Evolutionary conservation across 2,113 vertebrate species (phyloP).

Genomic region (chimpanzee (Pan troglodytes)): NHGRI_mPanTro3-v2.1_pri NC_072416.2:11361001-11361500

Average conservation of each 20-base stretch:
- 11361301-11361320: not conserved
- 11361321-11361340: no score
- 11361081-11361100: not conserved
- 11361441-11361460: not conserved
- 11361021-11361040: not conserved
- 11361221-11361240: not conserved
- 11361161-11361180: not conserved
- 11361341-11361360: not conserved
- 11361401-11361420: no score
- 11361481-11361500: not conserved
- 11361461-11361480: not conserved
- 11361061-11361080: not conserved
- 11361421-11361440: not conserved
- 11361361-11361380: not conserved
- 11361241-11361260: rapidly evolving
- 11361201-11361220: rapidly evolving
- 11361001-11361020: not conserved
- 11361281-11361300: not conserved
- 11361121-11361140: not conserved
- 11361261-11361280: no score
- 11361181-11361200: not conserved
- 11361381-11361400: not conserved
- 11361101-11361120: not conserved
- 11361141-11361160: not conserved
- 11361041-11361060: conserved; percentile 2